phyloP scores from a whole-genome alignment of 2,888 invertebrate species.

The Stenodema calcarata region DNA sequence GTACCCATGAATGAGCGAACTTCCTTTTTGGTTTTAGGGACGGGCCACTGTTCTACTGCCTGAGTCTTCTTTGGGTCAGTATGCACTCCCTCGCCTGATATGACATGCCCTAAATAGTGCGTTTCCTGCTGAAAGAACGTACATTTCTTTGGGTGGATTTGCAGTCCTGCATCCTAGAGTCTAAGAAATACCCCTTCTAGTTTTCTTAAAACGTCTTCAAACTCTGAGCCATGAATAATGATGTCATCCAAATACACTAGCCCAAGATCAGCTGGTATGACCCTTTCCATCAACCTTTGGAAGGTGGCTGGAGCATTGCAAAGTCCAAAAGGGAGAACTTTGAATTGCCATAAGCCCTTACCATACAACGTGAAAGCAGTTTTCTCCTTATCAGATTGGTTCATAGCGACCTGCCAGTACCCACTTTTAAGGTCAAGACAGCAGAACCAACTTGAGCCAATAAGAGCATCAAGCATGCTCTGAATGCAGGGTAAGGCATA shows the following conservation, averaged over 20 bases:
- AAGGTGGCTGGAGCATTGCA: not conserved
- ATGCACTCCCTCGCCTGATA: not conserved
- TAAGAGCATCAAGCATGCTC: not conserved
- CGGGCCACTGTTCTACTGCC: not conserved
- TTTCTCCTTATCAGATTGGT: not conserved
- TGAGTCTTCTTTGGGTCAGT: not conserved
- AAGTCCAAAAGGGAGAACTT: slow-evolving; percentile 3
- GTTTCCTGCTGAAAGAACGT: not conserved
- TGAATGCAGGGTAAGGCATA: not conserved
- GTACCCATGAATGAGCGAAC: slow-evolving; percentile 33
- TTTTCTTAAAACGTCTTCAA: not conserved
- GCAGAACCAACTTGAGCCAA: not conserved
- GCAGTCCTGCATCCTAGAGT: not conserved
- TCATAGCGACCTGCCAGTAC: not conserved
- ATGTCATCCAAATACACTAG: slow-evolving; percentile 13
- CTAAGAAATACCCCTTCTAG: not conserved
- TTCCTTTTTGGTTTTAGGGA: not conserved
- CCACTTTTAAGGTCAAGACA: not conserved
- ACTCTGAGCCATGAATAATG: not conserved
- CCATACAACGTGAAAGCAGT: not conserved
- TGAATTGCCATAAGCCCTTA: too few relatives aligned
- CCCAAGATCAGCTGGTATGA: not conserved
- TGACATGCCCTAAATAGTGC: not conserved
- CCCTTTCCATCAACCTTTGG: not conserved
- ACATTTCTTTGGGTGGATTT: not conserved